Evolutionary conservation across 2,113 vertebrate species (phyloP).

Genomic region (Desmodus rotundus): DNA sequence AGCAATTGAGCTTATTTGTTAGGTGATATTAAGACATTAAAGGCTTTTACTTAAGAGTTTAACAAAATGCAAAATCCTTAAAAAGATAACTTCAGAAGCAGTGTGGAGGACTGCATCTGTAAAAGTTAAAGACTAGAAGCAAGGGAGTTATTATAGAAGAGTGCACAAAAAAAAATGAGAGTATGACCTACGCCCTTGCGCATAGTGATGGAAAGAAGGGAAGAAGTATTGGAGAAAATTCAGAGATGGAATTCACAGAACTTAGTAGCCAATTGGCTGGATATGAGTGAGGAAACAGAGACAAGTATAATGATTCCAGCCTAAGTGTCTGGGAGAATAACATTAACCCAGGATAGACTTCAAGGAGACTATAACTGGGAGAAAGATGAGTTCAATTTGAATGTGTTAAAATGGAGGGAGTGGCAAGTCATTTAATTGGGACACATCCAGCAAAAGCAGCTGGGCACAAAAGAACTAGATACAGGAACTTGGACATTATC

Average conservation of each 20-base stretch:
- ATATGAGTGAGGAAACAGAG: neutral
- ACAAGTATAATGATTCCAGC: neutral
- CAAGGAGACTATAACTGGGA: neutral
- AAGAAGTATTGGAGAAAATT: neutral
- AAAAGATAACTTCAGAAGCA: neutral
- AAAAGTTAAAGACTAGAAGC: neutral
- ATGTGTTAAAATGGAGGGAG: neutral
- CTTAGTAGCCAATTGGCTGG: neutral
- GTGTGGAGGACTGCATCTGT: neutral
- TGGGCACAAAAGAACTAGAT: neutral
- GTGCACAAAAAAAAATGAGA: neutral
- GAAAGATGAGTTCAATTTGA: neutral
- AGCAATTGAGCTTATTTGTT: neutral
- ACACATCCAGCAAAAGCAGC: neutral
- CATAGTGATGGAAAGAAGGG: neutral
- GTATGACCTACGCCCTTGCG: neutral
- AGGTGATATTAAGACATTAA: neutral
- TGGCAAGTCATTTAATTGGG: neutral
- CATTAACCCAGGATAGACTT: neutral
- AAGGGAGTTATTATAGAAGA: neutral
- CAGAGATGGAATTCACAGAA: neutral
- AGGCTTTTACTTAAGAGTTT: neutral
- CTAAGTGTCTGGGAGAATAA: neutral
- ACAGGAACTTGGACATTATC: neutral
- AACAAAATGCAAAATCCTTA: neutral